phyloP scores from a whole-genome alignment of 2,113 vertebrate species.

The Motacilla tschutschensis region DNA sequence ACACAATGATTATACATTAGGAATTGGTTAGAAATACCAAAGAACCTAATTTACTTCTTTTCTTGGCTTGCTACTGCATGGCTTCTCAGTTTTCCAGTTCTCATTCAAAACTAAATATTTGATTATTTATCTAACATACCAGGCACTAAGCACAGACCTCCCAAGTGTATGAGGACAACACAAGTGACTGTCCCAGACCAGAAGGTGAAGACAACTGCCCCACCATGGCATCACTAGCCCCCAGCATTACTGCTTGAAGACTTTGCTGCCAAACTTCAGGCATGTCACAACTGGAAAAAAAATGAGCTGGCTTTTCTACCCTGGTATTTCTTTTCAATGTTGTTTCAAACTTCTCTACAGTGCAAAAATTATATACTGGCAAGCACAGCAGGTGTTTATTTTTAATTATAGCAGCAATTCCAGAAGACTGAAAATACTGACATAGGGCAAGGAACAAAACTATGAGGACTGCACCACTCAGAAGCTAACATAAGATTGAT shows the following conservation, averaged over 20 bases:
- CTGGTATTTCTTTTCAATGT: neutral
- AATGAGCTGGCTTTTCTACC: neutral
- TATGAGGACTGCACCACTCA: neutral
- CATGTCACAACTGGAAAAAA: neutral
- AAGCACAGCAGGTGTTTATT: neutral
- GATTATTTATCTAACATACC: neutral
- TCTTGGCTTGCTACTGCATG: neutral
- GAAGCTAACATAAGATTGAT: neutral
- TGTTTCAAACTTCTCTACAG: neutral
- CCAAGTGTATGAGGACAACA: neutral
- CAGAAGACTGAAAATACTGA: neutral
- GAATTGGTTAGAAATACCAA: neutral
- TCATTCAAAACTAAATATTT: neutral
- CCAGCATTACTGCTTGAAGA: neutral
- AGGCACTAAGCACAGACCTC: neutral
- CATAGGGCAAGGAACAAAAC: neutral
- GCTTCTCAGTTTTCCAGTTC: neutral
- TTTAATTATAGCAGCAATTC: neutral
- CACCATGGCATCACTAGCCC: neutral
- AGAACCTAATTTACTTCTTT: neutral
- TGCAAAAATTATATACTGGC: neutral
- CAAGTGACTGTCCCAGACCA: neutral
- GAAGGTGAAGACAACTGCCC: neutral
- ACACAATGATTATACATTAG: neutral
- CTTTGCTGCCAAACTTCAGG: neutral